Conservation (phyloP, 2,797 vertebrate species). For the Triplophysa yarkandensis region DNA sequence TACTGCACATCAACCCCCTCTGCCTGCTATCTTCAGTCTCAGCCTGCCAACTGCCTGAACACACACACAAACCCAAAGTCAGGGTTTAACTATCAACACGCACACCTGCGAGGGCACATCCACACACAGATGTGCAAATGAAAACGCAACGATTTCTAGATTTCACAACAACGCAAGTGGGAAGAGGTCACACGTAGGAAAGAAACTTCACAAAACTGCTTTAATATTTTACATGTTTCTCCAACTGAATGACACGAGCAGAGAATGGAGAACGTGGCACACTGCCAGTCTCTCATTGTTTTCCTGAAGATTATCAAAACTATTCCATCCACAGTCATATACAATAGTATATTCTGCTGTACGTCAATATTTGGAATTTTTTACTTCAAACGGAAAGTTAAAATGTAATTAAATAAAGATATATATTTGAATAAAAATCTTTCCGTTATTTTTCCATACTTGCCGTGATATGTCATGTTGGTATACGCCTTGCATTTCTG, state of each 20-base stretch:
- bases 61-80: slow-evolving; percentile 40
- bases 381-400: no score
- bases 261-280: neutral
- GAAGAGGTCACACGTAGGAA: slow-evolving; percentile 12
- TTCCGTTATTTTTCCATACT: no score
- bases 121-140: slow-evolving; percentile 51
- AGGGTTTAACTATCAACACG: slow-evolving; percentile 43
- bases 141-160: slow-evolving; percentile 36
- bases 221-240: neutral
- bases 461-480: no score
- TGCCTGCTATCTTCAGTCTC: slow-evolving; percentile 74
- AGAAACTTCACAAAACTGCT: slow-evolving; percentile 10
- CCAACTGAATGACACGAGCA: neutral
- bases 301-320: no score
- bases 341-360: neutral
- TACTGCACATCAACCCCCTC: slow-evolving; percentile 77
- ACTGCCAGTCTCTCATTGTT: neutral
- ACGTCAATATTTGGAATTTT: no score
- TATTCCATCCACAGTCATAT: neutral
- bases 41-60: slow-evolving; percentile 77
- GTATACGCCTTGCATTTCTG: no score
- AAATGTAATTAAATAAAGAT: no score
- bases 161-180: slow-evolving; percentile 12
- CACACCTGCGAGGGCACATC: slow-evolving; percentile 35
- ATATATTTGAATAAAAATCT: no score